Conservation (phyloP, 2,113 vertebrate species). For the Cephalopterus ornatus region DNA sequence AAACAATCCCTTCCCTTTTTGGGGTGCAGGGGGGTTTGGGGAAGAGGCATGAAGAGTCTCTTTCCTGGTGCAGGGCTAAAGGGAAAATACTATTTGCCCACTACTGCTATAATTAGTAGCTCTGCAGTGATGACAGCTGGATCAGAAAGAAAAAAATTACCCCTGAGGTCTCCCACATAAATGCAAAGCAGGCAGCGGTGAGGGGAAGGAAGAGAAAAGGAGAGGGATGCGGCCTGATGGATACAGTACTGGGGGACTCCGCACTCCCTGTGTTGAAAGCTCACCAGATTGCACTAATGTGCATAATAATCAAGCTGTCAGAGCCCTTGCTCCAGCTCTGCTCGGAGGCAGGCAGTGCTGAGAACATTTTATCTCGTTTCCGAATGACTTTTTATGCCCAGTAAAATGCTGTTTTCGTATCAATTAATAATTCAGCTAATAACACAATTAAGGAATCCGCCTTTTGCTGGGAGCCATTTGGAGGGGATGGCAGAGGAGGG, state of each 20-base stretch:
- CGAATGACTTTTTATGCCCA: conserved; percentile 70
- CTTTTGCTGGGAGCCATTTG: conserved; percentile 53
- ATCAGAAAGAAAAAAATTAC: conserved; percentile 44
- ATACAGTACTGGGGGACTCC: conserved; percentile 10
- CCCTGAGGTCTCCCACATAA: conserved; percentile 11
- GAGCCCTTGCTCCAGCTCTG: conserved; percentile 36
- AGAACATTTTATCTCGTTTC: conserved; percentile 73
- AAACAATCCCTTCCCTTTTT: not conserved
- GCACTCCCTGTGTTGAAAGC: not conserved
- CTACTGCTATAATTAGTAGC: not conserved
- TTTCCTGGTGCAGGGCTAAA: not conserved
- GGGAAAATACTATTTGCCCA: not conserved
- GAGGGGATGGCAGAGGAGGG: conserved; percentile 43
- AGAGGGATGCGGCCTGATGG: not conserved
- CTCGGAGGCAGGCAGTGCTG: conserved; percentile 25
- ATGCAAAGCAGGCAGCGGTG: conserved; percentile 34
- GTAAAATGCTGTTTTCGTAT: conserved; percentile 76
- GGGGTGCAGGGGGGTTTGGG: not conserved
- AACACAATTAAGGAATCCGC: conserved; percentile 69
- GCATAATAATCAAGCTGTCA: conserved; percentile 67
- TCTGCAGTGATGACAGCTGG: not conserved
- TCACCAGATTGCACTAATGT: conserved; percentile 55
- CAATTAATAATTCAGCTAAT: conserved; percentile 79
- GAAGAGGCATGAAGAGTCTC: not conserved
- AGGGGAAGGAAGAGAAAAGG: not conserved